These are phyloP conservation scores for Glyphotaelius pellucidus DNA, from an alignment of 2,888 invertebrate genomes.

Conservation along the genomic window DNA sequence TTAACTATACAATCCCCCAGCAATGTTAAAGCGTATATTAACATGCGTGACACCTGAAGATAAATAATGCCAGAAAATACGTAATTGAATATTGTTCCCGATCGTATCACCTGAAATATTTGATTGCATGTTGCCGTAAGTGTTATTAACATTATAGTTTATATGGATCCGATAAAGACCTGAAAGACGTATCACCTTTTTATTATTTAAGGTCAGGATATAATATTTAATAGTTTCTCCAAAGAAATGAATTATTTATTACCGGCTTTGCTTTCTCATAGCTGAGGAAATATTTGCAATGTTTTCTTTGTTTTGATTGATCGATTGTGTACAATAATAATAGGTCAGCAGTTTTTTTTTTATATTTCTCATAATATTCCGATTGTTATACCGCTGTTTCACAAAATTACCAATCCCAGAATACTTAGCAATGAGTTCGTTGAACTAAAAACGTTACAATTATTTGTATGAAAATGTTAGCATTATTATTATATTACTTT, in stretches of 20 bases:
- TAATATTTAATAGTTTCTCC: neutral
- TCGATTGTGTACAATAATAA: neutral
- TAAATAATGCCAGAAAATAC: conserved; percentile 16
- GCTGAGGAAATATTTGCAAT: neutral
- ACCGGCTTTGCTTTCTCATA: neutral
- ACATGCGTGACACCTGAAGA: neutral
- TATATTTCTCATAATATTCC: too few species aligned
- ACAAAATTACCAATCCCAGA: too few species aligned
- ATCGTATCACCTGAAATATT: conserved; percentile 40
- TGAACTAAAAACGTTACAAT: too few species aligned
- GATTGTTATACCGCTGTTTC: too few species aligned
- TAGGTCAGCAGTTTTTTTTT: neutral
- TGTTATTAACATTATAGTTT: conserved; percentile 32
- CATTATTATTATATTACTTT: too few species aligned
- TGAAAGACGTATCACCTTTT: neutral
- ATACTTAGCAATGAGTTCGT: too few species aligned
- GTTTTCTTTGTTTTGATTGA: neutral
- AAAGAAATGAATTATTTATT: neutral
- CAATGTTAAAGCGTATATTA: neutral
- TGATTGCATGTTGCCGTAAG: conserved; percentile 29
- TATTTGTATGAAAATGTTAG: too few species aligned
- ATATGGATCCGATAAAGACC: conserved; percentile 11
- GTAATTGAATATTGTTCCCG: neutral
- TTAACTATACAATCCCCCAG: neutral
- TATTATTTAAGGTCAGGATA: neutral